Evolutionary conservation across 2,113 vertebrate genomes (phyloP).

Genomic region (Hippoglossus stenolepis): DNA sequence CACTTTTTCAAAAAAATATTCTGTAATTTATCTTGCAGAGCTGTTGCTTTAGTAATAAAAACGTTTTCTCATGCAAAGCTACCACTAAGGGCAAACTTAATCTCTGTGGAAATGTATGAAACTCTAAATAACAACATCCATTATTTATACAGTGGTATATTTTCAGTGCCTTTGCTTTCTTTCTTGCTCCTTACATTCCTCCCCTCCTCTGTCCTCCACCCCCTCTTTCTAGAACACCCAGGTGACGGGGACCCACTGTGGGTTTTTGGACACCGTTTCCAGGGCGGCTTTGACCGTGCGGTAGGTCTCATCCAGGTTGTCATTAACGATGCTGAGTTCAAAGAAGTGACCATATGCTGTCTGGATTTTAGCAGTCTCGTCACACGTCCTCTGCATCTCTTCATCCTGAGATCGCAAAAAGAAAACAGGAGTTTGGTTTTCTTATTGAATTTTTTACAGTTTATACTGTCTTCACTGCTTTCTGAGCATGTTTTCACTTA

Average conservation of each 20-base stretch:
- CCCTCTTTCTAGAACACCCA: slow-evolving; percentile 90
- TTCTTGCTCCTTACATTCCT: neutral
- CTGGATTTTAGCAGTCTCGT: slow-evolving; percentile 91
- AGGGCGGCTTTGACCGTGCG: slow-evolving; percentile 86
- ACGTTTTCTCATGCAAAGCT: neutral
- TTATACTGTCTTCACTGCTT: neutral
- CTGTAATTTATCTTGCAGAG: neutral
- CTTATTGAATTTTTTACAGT: neutral
- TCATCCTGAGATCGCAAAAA: slow-evolving; percentile 82
- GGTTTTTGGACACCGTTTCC: slow-evolving; percentile 87
- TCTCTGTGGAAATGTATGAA: neutral
- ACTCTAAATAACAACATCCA: slow-evolving; percentile 1
- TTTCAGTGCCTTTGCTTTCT: neutral
- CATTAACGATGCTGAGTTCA: slow-evolving; percentile 91
- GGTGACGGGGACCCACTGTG: slow-evolving; percentile 95
- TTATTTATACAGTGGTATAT: neutral
- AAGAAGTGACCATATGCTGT: slow-evolving; percentile 92
- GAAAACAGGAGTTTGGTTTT: neutral
- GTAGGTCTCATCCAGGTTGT: slow-evolving; percentile 92
- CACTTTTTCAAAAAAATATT: slow-evolving; percentile 2
- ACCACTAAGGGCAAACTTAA: neutral
- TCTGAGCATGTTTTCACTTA: neutral
- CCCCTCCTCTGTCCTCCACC: neutral
- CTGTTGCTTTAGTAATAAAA: neutral
- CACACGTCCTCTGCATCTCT: slow-evolving; percentile 88